Evolutionary conservation across 2,797 vertebrate species (phyloP).

Genomic region (Halcyon leucocephala): DNA sequence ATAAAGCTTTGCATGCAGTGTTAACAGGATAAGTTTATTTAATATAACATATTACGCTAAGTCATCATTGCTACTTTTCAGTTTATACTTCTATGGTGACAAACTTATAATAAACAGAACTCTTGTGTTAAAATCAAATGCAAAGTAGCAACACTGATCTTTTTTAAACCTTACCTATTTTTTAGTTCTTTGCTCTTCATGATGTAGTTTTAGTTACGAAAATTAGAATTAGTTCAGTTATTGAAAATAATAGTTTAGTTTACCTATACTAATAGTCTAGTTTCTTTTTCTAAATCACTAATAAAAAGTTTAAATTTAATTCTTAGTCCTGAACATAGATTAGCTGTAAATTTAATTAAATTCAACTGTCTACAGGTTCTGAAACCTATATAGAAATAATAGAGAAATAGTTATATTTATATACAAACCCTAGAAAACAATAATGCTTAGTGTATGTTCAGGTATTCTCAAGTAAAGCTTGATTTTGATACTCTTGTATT

Average conservation of each 20-base stretch:
- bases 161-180: not conserved
- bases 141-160: slow-evolving; percentile 16
- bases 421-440: not conserved
- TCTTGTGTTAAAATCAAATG: slow-evolving; percentile 65
- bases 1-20: slow-evolving; percentile 64
- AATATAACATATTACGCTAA: slow-evolving; percentile 75
- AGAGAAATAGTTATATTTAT: not conserved
- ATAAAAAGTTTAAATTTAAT: not conserved
- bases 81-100: slow-evolving; percentile 81
- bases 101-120: slow-evolving; percentile 77
- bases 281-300: not conserved
- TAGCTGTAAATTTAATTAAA: not conserved
- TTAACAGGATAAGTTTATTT: slow-evolving; percentile 77
- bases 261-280: not conserved
- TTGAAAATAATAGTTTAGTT: not conserved
- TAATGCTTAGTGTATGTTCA: not conserved
- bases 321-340: not conserved
- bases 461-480: not conserved
- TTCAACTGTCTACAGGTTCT: not conserved
- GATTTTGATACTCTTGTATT: not conserved
- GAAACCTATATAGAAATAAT: not conserved
- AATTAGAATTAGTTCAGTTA: not conserved
- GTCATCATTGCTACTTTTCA: slow-evolving; percentile 78
- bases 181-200: not conserved
- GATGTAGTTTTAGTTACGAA: not conserved